Percentiles rank a stretch among this genome's conserved stretches.
Conservation (phyloP, 92 coral and sea anemone species). For the Desmophyllum pertusum region DNA sequence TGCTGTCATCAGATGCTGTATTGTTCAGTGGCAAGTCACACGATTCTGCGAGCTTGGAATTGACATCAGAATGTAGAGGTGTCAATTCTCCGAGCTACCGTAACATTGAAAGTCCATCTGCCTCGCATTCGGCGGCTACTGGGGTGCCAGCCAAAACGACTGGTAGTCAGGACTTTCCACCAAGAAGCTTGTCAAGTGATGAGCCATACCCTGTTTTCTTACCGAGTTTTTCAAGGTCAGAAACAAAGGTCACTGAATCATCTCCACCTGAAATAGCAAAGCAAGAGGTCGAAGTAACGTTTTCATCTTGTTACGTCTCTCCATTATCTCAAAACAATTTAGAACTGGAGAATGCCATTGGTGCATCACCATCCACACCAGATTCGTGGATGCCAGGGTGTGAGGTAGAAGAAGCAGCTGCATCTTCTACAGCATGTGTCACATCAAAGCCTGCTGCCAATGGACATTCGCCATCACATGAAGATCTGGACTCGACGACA, state of each 20-base stretch:
- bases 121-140: background rate
- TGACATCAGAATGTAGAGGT: background rate
- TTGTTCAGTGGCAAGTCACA: conserved; percentile 1
- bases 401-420: background rate
- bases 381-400: conserved; percentile 11
- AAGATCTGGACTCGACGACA: background rate
- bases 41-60: background rate
- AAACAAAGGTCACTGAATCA: conserved; percentile 15
- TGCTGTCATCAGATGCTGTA: background rate
- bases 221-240: conserved; percentile 13
- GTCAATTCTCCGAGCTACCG: conserved; percentile 7
- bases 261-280: conserved; percentile 1
- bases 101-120: background rate
- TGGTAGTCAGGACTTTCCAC: background rate
- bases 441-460: background rate
- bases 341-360: conserved; percentile 18
- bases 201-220: conserved; percentile 47
- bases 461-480: conserved; percentile 1
- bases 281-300: conserved; percentile 10
- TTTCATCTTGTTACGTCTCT: conserved; percentile 12
- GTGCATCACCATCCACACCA: conserved; percentile 14
- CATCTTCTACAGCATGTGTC: background rate
- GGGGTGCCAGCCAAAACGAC: background rate
- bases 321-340: conserved; percentile 5
- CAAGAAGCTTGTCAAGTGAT: conserved; percentile 13